These are phyloP conservation scores for Xestoiulus laeticollis DNA, from an alignment of 2,888 invertebrate genomes.

Conservation along the genomic window DNA sequence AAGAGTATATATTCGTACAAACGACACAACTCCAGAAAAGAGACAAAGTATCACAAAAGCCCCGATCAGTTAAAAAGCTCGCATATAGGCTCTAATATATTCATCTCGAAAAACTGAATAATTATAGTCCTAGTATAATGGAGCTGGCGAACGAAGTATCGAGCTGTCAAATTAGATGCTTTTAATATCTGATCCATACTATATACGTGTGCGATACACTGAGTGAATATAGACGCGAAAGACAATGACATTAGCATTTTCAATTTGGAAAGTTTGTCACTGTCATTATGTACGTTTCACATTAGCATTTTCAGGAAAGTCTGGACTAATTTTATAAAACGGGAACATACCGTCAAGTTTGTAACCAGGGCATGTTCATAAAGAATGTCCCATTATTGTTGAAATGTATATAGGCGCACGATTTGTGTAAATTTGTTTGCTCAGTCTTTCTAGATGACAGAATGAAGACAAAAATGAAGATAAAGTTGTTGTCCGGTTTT, in stretches of 20 bases:
- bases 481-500: too few relatives aligned
- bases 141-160: neutral
- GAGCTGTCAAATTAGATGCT: conserved; percentile 12
- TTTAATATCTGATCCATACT: conserved; percentile 11
- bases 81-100: neutral
- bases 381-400: neutral
- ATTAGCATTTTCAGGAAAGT: conserved; percentile 17
- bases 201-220: neutral
- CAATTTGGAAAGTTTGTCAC: conserved; percentile 44
- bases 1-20: neutral
- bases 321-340: neutral
- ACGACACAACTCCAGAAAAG: neutral
- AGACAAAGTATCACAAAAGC: conserved; percentile 5
- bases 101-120: conserved; percentile 11
- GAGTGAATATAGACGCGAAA: neutral
- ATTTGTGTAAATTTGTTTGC: too few relatives aligned
- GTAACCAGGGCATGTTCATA: neutral
- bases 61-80: neutral
- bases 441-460: too few relatives aligned
- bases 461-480: too few relatives aligned
- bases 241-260: conserved; percentile 45
- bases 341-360: neutral
- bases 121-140: neutral
- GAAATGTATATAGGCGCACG: too few relatives aligned
- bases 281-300: neutral